A percentile compares a stretch with the other conserved stretches of the same genome.
phyloP scores from a whole-genome alignment of 2,113 vertebrate species.

The Daboia siamensis region DNA sequence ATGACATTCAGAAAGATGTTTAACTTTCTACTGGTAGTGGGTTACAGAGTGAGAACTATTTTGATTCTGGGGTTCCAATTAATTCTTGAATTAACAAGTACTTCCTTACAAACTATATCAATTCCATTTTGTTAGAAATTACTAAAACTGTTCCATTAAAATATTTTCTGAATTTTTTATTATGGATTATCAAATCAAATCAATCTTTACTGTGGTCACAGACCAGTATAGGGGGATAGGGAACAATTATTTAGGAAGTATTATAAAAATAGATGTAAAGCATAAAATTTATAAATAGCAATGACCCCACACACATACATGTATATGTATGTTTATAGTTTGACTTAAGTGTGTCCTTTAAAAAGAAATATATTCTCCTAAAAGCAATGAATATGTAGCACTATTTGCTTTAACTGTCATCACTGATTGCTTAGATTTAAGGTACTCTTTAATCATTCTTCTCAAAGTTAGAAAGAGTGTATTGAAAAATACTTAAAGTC shows the following conservation, averaged over 20 bases:
- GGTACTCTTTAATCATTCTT: neutral
- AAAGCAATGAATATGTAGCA: neutral
- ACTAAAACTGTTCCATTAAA: neutral
- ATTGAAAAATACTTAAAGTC: neutral
- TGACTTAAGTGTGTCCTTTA: neutral
- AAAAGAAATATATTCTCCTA: neutral
- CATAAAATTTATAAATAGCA: too few relatives aligned
- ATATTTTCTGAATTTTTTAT: neutral
- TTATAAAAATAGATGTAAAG: neutral
- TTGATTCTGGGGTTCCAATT: neutral
- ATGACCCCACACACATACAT: too few relatives aligned
- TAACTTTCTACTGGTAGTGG: neutral
- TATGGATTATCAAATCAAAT: neutral
- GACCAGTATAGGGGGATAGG: neutral
- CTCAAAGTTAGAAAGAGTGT: neutral
- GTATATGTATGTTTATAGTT: neutral
- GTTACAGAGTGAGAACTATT: neutral
- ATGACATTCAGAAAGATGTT: neutral
- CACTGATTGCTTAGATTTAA: neutral
- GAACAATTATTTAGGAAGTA: neutral
- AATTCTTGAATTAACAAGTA: neutral
- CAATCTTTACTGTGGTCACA: neutral
- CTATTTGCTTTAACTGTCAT: neutral
- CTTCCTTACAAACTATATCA: neutral
- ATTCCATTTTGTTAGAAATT: neutral